These are phyloP conservation scores for Hyperoplus lanceolatus DNA, from an alignment of 2,797 vertebrate genomes.

Conservation along the genomic window DNA sequence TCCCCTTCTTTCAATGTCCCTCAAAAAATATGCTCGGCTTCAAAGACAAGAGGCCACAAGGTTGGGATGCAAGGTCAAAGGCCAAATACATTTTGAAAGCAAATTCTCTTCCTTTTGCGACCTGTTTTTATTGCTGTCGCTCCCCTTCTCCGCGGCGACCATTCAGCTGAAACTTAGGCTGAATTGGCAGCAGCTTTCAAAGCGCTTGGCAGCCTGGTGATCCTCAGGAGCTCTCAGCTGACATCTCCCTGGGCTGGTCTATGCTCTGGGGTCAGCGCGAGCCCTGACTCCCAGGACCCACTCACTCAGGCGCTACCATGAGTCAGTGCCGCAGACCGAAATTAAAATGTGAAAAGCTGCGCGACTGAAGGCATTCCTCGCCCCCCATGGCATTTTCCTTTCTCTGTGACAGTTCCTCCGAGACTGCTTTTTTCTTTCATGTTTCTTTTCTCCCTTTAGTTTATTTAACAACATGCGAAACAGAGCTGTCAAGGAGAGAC, in stretches of 20 bases:
- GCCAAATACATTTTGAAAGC: constrained; percentile 90
- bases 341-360: constrained; percentile 93
- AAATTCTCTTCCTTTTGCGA: constrained; percentile 90
- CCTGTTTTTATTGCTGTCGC: constrained; percentile 92
- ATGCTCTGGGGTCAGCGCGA: constrained; percentile 88
- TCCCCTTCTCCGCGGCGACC: constrained; percentile 88
- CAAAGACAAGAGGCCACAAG: constrained; percentile 83
- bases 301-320: constrained; percentile 88
- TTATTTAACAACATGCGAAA: constrained; percentile 88
- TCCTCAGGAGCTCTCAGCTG: constrained; percentile 90
- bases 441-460: constrained; percentile 84
- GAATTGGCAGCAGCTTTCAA: constrained; percentile 95
- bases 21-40: constrained; percentile 86
- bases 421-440: constrained; percentile 87
- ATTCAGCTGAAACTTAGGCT: constrained; percentile 94
- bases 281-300: constrained; percentile 88
- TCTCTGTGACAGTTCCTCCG: constrained; percentile 86
- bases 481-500: constrained; percentile 83
- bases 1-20: constrained; percentile 80
- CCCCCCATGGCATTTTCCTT: constrained; percentile 84
- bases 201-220: constrained; percentile 91
- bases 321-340: constrained; percentile 90
- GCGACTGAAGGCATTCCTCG: constrained; percentile 88
- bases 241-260: constrained; percentile 88
- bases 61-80: constrained; percentile 83